Percentiles rank a stretch among this genome's conserved stretches.
These are phyloP conservation scores for Alloplasta piceator DNA, from an alignment of 2,888 invertebrate species.

Conservation along the genomic window DNA sequence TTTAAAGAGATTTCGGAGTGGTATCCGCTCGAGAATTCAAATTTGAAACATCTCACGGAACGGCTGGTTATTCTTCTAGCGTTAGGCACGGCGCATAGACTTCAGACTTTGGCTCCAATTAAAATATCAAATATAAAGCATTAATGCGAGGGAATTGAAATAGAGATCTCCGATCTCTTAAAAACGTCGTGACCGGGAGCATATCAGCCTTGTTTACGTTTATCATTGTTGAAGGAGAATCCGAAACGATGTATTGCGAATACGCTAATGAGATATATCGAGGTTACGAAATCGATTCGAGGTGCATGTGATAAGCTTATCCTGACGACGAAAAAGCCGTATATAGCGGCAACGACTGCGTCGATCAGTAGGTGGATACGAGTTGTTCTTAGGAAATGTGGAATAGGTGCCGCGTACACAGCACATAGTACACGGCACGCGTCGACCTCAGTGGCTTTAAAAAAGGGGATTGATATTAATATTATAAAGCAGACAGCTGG, in stretches of 20 bases:
- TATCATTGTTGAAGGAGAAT: too few relatives aligned
- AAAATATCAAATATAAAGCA: too few relatives aligned
- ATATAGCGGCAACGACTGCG: constrained; percentile 31
- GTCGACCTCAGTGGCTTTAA: constrained; percentile 39
- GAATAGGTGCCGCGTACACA: constrained; percentile 35
- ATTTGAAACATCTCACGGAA: constrained; percentile 26
- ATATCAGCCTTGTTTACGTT: too few relatives aligned
- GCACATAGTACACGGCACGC: constrained; percentile 58
- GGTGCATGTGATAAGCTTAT: constrained; percentile 24
- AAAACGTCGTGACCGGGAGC: too few relatives aligned
- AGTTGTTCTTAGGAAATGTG: constrained; percentile 12
- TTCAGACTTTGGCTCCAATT: constrained; percentile 23
- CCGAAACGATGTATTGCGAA: too few relatives aligned
- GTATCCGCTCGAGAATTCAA: neutral
- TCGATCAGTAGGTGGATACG: constrained; percentile 49
- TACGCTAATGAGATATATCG: neutral
- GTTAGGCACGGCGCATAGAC: constrained; percentile 40
- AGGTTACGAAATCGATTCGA: constrained; percentile 10
- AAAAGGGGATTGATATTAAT: constrained; percentile 36
- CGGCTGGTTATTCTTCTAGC: constrained; percentile 18
- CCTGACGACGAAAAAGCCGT: constrained; percentile 32
- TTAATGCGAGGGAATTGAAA: too few relatives aligned
- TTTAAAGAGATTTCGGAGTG: constrained; percentile 10
- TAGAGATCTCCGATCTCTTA: too few relatives aligned
- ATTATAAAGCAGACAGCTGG: constrained; percentile 50